A percentile compares a stretch with the other conserved stretches of the same genome.
phyloP scores from a whole-genome alignment of 2,113 vertebrate species.

The Thymallus thymallus region DNA sequence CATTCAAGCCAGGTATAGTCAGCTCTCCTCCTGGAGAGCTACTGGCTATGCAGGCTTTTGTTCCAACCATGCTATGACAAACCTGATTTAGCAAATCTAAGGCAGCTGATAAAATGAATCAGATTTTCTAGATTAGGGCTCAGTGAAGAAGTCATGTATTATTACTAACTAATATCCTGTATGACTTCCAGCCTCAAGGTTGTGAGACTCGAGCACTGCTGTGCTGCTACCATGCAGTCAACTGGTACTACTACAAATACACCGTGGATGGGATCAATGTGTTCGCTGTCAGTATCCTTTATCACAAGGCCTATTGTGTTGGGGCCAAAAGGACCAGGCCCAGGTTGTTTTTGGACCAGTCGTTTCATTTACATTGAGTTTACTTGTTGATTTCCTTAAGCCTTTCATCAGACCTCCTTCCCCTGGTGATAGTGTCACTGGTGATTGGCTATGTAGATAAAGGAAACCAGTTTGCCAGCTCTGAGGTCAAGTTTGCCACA shows the following conservation, averaged over 20 bases:
- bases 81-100: background rate
- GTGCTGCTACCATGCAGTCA: constrained; percentile 76
- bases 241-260: constrained; percentile 87
- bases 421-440: constrained; percentile 79
- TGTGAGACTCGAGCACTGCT: constrained; percentile 66
- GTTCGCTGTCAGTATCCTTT: constrained; percentile 83
- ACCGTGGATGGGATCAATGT: constrained; percentile 79
- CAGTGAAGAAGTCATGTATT: background rate
- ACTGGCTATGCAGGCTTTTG: background rate
- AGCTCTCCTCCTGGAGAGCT: background rate
- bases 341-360: background rate
- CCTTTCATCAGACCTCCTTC: constrained; percentile 76
- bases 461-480: constrained; percentile 73
- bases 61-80: background rate
- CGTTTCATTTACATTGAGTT: background rate
- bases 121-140: background rate
- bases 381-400: constrained; percentile 60
- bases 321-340: too few relatives aligned
- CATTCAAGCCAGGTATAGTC: too few relatives aligned
- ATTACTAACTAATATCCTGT: constrained; percentile 5
- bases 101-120: too few relatives aligned
- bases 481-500: constrained; percentile 77
- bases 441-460: constrained; percentile 81
- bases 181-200: constrained; percentile 54
- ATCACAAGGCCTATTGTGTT: background rate